Base-by-base conservation (phyloP, 2,113 vertebrate genomes). In the Brachyistius frenatus region DNA sequence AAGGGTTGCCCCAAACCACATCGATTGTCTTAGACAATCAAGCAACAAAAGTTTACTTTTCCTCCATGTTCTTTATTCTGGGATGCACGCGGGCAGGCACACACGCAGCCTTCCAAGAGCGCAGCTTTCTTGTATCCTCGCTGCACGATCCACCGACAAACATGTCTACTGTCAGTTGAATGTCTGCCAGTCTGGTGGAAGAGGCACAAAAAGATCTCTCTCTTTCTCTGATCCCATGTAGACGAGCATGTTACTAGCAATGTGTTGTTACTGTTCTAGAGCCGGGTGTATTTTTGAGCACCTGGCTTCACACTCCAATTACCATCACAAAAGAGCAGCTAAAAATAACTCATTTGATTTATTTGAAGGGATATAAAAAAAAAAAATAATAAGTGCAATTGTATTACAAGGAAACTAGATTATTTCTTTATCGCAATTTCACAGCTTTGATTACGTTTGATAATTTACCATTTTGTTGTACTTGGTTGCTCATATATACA, bases 71-170 rank as follows among this genome's bases (percentile, higher is more conserved):
- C 68, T 78, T 70, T 54, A 47, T 16, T 66, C 46, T 14, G 31
- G 49, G 58, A 70, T 3, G 14, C 61, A 64, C 55, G 32, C 8
- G 47, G 5, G 54, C 58, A 66, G n/a, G 68, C 30, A 60, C 7
- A 47, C 5, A 71, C 68, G 72, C 70, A 71, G 58, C 10, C 50
- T 55, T 57, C 36, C 3, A 55, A 41, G 71, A 54, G 66, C 7
- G 68, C 52, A 74, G 35, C 70, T 68, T 84, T 84, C 50, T 68
- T 65, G 49, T 87, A 73, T 82, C 56, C 75, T 14, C 58, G 54
- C 52, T 73, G 79, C 56, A 49, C 67, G 44, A 85, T 76, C 84
- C 77, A 76, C 85, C 89, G 91, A 68, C 54, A 79, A 88, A 83
- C 83, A 80, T 91, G 88, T 91, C 84, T 10, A 49, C 46, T 55